These are phyloP conservation scores for Drosophila kuntzei DNA, from an alignment of 2,888 invertebrate genomes.

Conservation along the genomic window DNA sequence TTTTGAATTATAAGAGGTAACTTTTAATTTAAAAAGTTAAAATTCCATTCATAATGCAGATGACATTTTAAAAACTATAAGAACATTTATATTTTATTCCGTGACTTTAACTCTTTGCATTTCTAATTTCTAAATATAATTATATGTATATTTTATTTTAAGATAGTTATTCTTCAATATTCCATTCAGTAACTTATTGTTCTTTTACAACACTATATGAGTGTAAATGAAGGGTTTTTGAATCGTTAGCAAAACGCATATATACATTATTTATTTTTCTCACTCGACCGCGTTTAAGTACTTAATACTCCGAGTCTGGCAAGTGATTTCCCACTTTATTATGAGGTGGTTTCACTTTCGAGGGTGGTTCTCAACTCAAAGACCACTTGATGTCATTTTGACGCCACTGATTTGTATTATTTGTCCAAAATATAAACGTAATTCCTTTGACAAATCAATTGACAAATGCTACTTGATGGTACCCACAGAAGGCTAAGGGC, in stretches of 20 bases:
- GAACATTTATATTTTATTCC: neutral
- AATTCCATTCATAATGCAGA: neutral
- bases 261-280: conserved; percentile 36
- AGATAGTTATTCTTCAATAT: neutral
- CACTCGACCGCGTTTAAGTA: conserved; percentile 33
- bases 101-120: too few species aligned
- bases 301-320: conserved; percentile 8
- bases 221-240: conserved; percentile 1
- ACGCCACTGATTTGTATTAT: conserved; percentile 69
- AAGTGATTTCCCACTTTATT: conserved; percentile 23
- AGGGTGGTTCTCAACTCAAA: conserved; percentile 59
- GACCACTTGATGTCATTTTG: conserved; percentile 71
- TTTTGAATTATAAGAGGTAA: neutral
- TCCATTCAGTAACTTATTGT: neutral
- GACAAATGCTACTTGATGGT: conserved; percentile 47
- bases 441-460: conserved; percentile 79
- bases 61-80: neutral
- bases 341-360: conserved; percentile 24
- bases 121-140: neutral
- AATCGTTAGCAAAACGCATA: conserved; percentile 1
- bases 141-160: neutral
- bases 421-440: conserved; percentile 71
- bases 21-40: neutral
- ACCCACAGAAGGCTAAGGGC: conserved; percentile 66
- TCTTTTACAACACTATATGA: neutral